These are phyloP conservation scores for Pseudococcus longispinus DNA, from an alignment of 2,888 invertebrate genomes.

Conservation along the genomic window DNA sequence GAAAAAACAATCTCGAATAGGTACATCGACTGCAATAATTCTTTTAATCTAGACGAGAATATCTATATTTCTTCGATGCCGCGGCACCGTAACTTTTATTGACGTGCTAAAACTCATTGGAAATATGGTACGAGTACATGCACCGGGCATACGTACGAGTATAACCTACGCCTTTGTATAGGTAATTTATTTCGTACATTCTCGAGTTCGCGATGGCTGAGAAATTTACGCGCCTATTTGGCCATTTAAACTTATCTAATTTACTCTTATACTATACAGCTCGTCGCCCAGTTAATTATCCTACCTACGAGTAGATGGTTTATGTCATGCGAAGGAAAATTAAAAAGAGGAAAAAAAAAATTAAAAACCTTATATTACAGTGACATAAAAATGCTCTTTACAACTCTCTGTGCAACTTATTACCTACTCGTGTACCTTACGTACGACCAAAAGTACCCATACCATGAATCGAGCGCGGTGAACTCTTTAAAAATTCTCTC, in stretches of 20 bases:
- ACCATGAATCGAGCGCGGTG: neutral
- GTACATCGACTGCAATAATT: neutral
- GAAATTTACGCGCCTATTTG: constrained; percentile 16
- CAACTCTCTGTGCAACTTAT: neutral
- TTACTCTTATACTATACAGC: neutral
- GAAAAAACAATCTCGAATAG: neutral
- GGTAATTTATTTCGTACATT: neutral
- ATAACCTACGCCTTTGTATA: neutral
- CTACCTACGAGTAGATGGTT: neutral
- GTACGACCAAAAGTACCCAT: neutral
- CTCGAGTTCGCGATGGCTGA: neutral
- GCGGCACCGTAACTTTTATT: neutral
- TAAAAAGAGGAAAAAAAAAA: constrained; percentile 12
- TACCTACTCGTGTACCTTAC: neutral
- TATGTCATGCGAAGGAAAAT: neutral
- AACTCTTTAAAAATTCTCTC: constrained; percentile 4
- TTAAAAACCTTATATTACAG: neutral
- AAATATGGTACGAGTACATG: neutral
- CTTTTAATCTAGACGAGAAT: neutral
- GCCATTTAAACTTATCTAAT: constrained; percentile 5
- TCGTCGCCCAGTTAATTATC: constrained; percentile 29
- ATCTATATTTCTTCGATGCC: neutral
- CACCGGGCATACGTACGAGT: neutral
- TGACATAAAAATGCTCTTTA: constrained; percentile 45
- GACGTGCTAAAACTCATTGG: neutral